Conservation (phyloP, 2,888 invertebrate genomes). For the Andrena flavipes region DNA sequence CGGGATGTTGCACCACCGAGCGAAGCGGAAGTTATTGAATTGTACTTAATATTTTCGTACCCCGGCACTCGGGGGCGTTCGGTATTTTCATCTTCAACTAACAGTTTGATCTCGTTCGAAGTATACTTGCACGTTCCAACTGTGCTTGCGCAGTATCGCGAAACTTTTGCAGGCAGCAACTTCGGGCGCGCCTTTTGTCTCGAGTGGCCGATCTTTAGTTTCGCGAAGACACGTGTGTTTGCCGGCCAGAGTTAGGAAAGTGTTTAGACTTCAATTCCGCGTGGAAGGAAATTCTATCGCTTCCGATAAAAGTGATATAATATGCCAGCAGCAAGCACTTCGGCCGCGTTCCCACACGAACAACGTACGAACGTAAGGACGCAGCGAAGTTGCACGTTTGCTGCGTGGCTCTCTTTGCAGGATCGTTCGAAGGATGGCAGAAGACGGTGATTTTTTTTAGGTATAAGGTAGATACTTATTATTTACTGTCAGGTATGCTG, state of each 20-base stretch:
- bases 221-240: not conserved
- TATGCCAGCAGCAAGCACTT: too few species aligned
- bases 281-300: not conserved
- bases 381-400: too few species aligned
- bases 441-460: constrained; percentile 56
- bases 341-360: not conserved
- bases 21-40: constrained; percentile 22
- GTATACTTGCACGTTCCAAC: not conserved
- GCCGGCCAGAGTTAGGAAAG: not conserved
- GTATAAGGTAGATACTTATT: constrained; percentile 82
- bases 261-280: not conserved
- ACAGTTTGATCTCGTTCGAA: constrained; percentile 1
- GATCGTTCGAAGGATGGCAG: not conserved
- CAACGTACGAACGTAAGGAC: not conserved
- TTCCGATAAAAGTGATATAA: not conserved
- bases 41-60: constrained; percentile 19
- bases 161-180: constrained; percentile 2
- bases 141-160: not conserved
- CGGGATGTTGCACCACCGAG: constrained; percentile 1
- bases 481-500: constrained; percentile 84
- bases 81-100: constrained; percentile 17
- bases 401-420: not conserved
- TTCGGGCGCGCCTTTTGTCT: not conserved
- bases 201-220: not conserved
- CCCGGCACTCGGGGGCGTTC: not conserved